These are phyloP conservation scores for Amphimallon solstitiale DNA, from an alignment of 2,888 invertebrate genomes.

Conservation along the genomic window DNA sequence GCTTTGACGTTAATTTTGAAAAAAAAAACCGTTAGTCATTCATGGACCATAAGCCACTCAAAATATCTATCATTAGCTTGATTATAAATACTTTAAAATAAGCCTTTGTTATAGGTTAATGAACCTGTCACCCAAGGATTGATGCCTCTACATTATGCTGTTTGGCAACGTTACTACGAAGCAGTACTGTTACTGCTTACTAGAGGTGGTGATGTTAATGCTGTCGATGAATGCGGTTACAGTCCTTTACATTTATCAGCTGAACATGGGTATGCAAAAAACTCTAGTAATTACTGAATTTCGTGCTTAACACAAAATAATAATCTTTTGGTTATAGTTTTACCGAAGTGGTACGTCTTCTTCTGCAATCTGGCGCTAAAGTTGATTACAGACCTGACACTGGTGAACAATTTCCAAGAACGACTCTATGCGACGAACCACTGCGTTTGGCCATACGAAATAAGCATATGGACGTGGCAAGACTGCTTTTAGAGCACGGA, in stretches of 20 bases:
- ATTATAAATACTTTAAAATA: no score
- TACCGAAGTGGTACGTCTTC: constrained; percentile 74
- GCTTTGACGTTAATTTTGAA: no score
- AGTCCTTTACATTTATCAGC: constrained; percentile 92
- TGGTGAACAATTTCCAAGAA: constrained; percentile 76
- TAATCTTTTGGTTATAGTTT: constrained; percentile 63
- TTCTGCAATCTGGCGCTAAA: constrained; percentile 81
- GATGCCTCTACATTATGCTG: constrained; percentile 90
- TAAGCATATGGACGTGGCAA: constrained; percentile 79
- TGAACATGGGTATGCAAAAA: constrained; percentile 76
- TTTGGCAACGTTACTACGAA: constrained; percentile 85
- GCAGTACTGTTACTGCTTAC: constrained; percentile 84
- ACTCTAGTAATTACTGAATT: not conserved
- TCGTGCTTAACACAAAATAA: not conserved
- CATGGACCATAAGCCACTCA: no score
- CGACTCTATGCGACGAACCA: constrained; percentile 85
- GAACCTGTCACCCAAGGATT: constrained; percentile 87
- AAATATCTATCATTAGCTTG: no score
- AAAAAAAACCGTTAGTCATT: no score
- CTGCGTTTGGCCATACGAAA: constrained; percentile 89
- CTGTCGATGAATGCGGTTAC: constrained; percentile 89
- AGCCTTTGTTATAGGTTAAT: constrained; percentile 65
- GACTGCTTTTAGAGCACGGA: constrained; percentile 81
- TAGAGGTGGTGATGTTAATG: constrained; percentile 83
- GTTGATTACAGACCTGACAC: constrained; percentile 83